phyloP scores from a whole-genome alignment of 1,140 invertebrate genomes.

The Leptopilina clavipes region DNA sequence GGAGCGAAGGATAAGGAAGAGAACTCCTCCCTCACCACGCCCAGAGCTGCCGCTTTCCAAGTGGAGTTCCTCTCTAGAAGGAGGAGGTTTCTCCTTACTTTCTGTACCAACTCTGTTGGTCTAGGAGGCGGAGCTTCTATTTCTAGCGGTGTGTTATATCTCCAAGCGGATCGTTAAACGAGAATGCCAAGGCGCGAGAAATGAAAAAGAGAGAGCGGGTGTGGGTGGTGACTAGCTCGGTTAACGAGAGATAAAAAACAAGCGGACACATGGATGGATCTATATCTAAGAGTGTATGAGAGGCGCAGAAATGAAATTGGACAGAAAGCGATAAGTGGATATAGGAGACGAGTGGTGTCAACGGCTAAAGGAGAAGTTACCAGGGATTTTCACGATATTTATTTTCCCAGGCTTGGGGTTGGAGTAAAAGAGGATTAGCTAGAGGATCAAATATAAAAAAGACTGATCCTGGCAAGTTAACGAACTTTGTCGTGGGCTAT shows the following conservation, averaged over 20 bases:
- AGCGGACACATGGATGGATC: constrained; percentile 4
- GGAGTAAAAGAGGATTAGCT: not conserved
- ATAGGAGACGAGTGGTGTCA: constrained; percentile 22
- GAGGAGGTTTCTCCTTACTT: constrained; percentile 53
- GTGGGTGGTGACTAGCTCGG: not conserved
- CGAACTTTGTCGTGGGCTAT: not conserved
- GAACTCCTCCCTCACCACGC: constrained; percentile 70
- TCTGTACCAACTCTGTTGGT: constrained; percentile 47
- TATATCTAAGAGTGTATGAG: constrained; percentile 3
- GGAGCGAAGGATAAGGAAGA: constrained; percentile 51
- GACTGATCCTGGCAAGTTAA: not conserved
- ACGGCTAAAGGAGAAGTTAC: not conserved
- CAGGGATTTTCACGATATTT: constrained; percentile 11
- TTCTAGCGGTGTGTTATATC: constrained; percentile 61
- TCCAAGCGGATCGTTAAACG: constrained; percentile 55
- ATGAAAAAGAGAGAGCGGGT: not conserved
- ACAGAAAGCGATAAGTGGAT: constrained; percentile 23
- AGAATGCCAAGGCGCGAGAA: constrained; percentile 32
- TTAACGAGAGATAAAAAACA: not conserved
- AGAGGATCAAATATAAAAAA: not conserved
- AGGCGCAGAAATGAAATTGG: constrained; percentile 25
- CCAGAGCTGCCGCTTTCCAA: constrained; percentile 54
- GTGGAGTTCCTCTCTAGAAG: constrained; percentile 51
- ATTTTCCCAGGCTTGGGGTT: not conserved
- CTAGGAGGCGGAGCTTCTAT: constrained; percentile 73